Evolutionary conservation across 2,888 invertebrate genomes (phyloP).

Genomic region (Neoscelio sp.): DNA sequence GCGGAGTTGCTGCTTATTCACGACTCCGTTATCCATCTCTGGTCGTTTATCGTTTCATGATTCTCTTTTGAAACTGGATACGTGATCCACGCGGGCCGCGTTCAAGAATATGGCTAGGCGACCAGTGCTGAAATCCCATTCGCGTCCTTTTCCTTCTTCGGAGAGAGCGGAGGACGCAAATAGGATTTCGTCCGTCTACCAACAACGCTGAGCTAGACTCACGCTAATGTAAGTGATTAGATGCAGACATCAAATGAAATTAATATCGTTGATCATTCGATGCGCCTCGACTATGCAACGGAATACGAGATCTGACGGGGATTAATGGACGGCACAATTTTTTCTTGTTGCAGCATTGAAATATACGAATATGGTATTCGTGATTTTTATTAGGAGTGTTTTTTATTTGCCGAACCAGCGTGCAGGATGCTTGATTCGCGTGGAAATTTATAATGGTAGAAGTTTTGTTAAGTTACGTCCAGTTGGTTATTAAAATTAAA

Average conservation of each 20-base stretch:
- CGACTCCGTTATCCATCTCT: slow-evolving; percentile 50
- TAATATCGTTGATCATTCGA: slow-evolving; percentile 55
- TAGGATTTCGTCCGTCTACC: too few relatives aligned
- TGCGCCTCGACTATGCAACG: slow-evolving; percentile 29
- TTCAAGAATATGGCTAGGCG: slow-evolving; percentile 28
- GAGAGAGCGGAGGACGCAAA: too few relatives aligned
- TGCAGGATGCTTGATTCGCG: slow-evolving; percentile 38
- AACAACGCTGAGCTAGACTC: too few relatives aligned
- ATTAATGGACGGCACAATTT: slow-evolving; percentile 49
- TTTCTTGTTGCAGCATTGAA: slow-evolving; percentile 30
- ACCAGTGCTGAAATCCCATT: too few relatives aligned
- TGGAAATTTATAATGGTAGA: slow-evolving; percentile 37
- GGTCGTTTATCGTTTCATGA: slow-evolving; percentile 57
- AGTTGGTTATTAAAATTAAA: too few relatives aligned
- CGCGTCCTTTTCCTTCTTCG: too few relatives aligned
- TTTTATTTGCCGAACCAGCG: slow-evolving; percentile 7
- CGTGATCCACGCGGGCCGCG: slow-evolving; percentile 27
- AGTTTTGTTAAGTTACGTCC: slow-evolving; percentile 24
- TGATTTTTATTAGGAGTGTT: slow-evolving; percentile 34
- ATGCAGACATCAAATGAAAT: slow-evolving; percentile 55
- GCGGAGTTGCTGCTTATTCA: slow-evolving; percentile 23
- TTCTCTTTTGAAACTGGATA: slow-evolving; percentile 49
- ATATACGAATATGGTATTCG: slow-evolving; percentile 45
- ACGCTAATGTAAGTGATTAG: slow-evolving; percentile 48
- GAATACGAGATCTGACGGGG: slow-evolving; percentile 28